phyloP scores from a whole-genome alignment of 2,888 invertebrate species.

The Margaritifera margaritifera region DNA sequence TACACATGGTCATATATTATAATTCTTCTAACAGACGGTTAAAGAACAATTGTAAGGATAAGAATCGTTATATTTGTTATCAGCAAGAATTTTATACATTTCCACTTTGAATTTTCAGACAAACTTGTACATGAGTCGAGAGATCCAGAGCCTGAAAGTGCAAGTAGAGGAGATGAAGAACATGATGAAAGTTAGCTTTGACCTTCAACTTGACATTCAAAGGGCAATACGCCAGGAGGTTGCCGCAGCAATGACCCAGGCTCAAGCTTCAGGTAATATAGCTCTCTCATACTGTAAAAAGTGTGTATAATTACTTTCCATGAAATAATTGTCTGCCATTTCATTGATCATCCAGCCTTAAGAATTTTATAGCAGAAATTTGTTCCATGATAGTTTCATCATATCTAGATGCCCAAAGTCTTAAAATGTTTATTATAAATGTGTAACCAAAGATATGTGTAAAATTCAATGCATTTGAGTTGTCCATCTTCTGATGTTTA shows the following conservation, averaged over 20 bases:
- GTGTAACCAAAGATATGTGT: no score
- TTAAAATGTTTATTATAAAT: no score
- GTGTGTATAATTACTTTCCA: no score
- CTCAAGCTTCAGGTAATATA: constrained; percentile 39
- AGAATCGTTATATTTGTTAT: no score
- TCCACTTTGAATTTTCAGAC: constrained; percentile 49
- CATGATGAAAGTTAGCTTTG: constrained; percentile 69
- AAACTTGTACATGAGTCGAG: constrained; percentile 59
- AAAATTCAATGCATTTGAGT: no score
- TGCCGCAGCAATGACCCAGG: constrained; percentile 57
- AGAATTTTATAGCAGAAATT: neutral
- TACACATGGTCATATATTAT: no score
- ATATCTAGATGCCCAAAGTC: no score
- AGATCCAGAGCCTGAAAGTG: constrained; percentile 62
- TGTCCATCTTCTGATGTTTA: no score
- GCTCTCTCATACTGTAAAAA: neutral
- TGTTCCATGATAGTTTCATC: neutral
- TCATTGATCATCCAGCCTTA: no score
- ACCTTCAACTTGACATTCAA: constrained; percentile 71
- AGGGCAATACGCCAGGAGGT: constrained; percentile 71
- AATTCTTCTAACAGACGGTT: no score
- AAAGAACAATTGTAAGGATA: no score
- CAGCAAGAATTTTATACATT: constrained; percentile 13
- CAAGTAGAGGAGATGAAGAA: constrained; percentile 69
- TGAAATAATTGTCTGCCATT: no score